Evolutionary conservation across 2,113 vertebrate species (phyloP).

Genomic region (Plecotus auritus): DNA sequence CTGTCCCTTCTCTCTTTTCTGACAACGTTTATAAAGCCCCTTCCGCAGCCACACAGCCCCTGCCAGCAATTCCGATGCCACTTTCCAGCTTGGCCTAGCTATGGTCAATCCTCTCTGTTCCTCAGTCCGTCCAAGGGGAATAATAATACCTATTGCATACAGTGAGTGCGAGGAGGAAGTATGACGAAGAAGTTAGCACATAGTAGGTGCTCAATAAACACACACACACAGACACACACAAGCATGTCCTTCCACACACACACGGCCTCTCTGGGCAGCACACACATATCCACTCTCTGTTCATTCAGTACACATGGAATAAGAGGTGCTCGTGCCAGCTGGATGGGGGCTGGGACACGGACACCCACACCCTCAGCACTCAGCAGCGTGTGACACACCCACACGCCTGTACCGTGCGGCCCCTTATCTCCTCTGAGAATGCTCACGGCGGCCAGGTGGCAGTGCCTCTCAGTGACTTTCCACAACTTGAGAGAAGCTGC

Average conservation of each 20-base stretch:
- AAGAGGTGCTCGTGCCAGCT: fast-evolving
- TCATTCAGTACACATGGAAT: not conserved
- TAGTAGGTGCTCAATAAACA: not conserved
- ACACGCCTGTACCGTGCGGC: fast-evolving
- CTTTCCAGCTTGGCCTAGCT: not conserved
- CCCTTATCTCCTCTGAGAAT: not conserved
- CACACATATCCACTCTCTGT: not conserved
- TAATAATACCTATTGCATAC: fast-evolving
- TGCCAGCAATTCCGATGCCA: not conserved
- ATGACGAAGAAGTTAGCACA: not conserved
- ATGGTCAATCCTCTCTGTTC: not conserved
- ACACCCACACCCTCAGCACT: fast-evolving
- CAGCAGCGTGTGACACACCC: not conserved
- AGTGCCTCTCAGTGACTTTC: not conserved
- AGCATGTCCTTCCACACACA: not conserved
- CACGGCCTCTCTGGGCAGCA: not conserved
- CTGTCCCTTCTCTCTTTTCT: not conserved
- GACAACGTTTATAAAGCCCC: not conserved
- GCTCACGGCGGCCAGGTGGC: not conserved
- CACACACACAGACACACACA: fast-evolving
- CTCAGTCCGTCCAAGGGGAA: not conserved
- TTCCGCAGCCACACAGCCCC: not conserved
- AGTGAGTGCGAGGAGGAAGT: not conserved
- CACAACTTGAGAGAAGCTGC: not conserved
- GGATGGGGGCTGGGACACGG: fast-evolving